Percentiles rank a stretch among this genome's conserved stretches.
phyloP scores from a whole-genome alignment of 2,113 vertebrate genomes.

The Trichomycterus rosablanca region DNA sequence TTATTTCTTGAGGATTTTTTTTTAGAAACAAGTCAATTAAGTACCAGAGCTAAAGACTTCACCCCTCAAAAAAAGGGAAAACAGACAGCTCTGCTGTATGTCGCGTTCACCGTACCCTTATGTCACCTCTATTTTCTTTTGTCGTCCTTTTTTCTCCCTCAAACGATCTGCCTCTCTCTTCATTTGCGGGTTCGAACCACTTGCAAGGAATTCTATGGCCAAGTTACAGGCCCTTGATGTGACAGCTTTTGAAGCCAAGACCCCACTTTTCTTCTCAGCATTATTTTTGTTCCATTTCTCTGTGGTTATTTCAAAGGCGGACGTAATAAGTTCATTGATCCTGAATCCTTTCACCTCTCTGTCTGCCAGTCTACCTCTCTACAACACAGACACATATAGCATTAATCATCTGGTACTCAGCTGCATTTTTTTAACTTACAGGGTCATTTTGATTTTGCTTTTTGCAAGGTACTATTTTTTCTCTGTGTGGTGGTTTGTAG shows the following conservation, averaged over 20 bases:
- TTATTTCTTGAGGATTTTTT: constrained; percentile 78
- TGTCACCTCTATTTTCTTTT: constrained; percentile 28
- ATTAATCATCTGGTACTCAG: constrained; percentile 3
- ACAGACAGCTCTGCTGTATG: constrained; percentile 61
- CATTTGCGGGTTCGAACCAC: constrained; percentile 47
- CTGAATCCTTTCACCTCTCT: constrained; percentile 46
- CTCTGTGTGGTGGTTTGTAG: too few relatives aligned
- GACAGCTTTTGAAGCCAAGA: constrained; percentile 56
- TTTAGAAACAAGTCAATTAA: constrained; percentile 94
- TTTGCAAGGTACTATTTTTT: background rate
- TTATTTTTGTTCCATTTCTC: constrained; percentile 22
- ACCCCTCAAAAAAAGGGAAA: constrained; percentile 60
- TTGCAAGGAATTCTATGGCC: constrained; percentile 54
- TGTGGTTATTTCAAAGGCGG: constrained; percentile 44
- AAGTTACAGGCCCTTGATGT: constrained; percentile 57
- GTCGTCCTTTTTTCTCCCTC: constrained; percentile 2
- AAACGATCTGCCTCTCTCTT: constrained; percentile 38
- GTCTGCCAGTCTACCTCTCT: background rate
- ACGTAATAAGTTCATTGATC: constrained; percentile 43
- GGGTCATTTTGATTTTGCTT: too few relatives aligned
- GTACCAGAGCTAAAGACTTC: constrained; percentile 78
- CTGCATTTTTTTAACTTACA: background rate
- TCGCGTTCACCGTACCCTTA: constrained; percentile 56
- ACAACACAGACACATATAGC: background rate
- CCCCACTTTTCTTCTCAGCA: constrained; percentile 39